These are phyloP conservation scores for Enteromius trimaculatus DNA, from an alignment of 2,797 vertebrate species.

Conservation along the genomic window DNA sequence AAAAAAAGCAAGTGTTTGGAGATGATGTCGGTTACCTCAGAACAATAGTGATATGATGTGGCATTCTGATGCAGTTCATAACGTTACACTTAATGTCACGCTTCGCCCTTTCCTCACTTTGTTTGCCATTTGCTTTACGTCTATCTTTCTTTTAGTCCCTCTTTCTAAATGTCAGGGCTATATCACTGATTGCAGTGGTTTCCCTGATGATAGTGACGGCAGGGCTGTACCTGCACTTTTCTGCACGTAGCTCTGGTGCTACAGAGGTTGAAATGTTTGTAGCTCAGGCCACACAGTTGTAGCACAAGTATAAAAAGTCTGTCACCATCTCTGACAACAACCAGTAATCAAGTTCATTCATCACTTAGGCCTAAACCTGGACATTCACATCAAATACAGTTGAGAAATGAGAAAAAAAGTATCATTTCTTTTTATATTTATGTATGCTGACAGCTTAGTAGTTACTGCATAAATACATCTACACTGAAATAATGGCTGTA, in stretches of 20 bases:
- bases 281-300: not conserved
- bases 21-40: not conserved
- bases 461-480: not conserved
- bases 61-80: slow-evolving; percentile 16
- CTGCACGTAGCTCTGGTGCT: not conserved
- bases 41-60: slow-evolving; percentile 20
- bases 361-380: not conserved
- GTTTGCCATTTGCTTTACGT: slow-evolving; percentile 23
- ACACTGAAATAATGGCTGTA: not conserved
- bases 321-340: not conserved
- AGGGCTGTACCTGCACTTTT: not conserved
- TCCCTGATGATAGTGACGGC: slow-evolving; percentile 9
- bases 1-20: not conserved
- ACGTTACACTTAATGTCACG: not conserved
- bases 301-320: not conserved
- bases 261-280: not conserved
- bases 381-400: not conserved
- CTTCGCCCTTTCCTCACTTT: slow-evolving; percentile 20
- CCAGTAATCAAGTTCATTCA: not conserved
- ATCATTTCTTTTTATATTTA: not conserved
- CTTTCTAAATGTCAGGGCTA: slow-evolving; percentile 48
- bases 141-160: not conserved
- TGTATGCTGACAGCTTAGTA: not conserved
- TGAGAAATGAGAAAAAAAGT: not conserved
- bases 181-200: slow-evolving; percentile 13